Evolutionary conservation across 2,888 invertebrate species (phyloP).

Genomic region (Archaeoteleia sp.): DNA sequence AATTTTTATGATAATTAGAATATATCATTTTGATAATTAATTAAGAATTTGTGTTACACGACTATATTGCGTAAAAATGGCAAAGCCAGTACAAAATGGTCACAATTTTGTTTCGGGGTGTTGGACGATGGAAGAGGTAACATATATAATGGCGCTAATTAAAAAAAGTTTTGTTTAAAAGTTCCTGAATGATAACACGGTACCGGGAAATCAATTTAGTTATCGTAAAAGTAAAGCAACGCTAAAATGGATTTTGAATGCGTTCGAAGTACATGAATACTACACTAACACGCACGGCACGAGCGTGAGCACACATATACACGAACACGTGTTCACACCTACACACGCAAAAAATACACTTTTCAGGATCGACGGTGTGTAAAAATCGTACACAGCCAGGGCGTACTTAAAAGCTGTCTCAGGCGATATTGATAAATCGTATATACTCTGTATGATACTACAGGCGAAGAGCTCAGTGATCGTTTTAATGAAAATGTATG

Average conservation of each 20-base stretch:
- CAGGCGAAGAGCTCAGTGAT: slow-evolving; percentile 38
- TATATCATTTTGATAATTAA: no score
- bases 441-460: slow-evolving; percentile 26
- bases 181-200: no score
- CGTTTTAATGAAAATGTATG: slow-evolving; percentile 31
- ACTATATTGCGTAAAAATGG: no score
- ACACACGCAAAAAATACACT: slow-evolving; percentile 54
- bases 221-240: not conserved
- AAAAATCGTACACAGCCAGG: slow-evolving; percentile 50
- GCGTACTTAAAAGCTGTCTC: slow-evolving; percentile 55
- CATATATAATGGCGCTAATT: no score
- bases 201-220: not conserved
- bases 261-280: slow-evolving; percentile 11
- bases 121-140: no score
- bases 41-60: no score
- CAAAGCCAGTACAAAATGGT: no score
- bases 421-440: slow-evolving; percentile 48
- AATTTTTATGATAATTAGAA: no score
- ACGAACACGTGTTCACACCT: slow-evolving; percentile 47
- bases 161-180: no score
- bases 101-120: no score
- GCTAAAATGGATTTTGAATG: slow-evolving; percentile 5
- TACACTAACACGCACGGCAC: slow-evolving; percentile 23
- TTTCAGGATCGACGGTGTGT: slow-evolving; percentile 55
- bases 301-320: slow-evolving; percentile 16